Conservation (phyloP, 2,888 invertebrate species). For the Notodonta ziczac region DNA sequence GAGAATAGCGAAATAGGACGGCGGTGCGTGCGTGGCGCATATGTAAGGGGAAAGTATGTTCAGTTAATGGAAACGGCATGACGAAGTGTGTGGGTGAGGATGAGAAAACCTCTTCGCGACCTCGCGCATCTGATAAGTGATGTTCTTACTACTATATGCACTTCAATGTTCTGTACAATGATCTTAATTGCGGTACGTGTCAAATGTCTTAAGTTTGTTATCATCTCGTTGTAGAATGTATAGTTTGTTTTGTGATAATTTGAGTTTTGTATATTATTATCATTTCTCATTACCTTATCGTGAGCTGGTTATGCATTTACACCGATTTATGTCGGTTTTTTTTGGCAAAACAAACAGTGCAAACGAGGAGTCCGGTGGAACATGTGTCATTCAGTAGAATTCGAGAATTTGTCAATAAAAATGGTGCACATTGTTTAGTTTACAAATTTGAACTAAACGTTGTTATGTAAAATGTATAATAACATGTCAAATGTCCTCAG, state of each 20-base stretch:
- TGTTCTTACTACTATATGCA: background rate
- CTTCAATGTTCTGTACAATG: background rate
- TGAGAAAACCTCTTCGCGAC: background rate
- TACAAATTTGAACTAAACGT: no score
- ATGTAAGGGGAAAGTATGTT: constrained; percentile 40
- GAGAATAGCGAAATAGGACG: constrained; percentile 26
- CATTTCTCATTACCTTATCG: no score
- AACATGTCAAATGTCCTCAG: background rate
- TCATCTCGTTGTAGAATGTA: background rate
- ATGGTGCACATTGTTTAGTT: no score
- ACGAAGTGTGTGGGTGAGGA: constrained; percentile 4
- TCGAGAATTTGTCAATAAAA: no score
- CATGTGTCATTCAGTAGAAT: no score
- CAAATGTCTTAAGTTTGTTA: background rate
- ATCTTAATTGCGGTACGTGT: background rate
- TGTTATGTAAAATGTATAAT: no score
- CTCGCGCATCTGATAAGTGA: background rate
- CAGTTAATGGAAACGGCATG: constrained; percentile 37
- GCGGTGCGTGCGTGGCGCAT: constrained; percentile 26
- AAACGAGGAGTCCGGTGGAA: no score
- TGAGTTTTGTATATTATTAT: no score
- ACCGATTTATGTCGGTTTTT: no score
- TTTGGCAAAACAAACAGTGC: no score
- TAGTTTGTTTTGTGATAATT: background rate
- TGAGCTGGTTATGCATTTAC: no score